A percentile compares a stretch with the other conserved stretches of the same genome.
Conservation (phyloP, 2,888 invertebrate genomes). For the Tipula lateralis region DNA sequence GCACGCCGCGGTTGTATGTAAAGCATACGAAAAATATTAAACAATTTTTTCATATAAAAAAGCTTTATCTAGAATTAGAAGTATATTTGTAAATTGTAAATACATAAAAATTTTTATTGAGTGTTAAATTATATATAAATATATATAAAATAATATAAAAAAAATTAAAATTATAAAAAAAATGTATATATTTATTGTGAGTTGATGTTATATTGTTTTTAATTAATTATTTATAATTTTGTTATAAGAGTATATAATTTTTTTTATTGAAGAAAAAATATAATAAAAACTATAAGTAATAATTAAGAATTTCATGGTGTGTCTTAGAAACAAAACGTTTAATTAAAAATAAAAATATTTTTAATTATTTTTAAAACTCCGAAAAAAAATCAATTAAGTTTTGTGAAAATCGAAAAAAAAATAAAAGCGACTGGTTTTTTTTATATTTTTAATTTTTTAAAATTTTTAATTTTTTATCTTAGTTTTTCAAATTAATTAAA, state of each 20-base stretch:
- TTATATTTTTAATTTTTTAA: background rate
- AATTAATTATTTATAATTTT: constrained; percentile 14
- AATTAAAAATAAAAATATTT: constrained; percentile 2
- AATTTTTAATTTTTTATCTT: background rate
- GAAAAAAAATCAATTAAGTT: background rate
- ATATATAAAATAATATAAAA: too few relatives aligned
- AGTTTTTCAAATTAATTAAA: background rate
- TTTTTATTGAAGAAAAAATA: background rate
- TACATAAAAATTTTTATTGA: background rate
- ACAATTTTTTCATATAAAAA: background rate
- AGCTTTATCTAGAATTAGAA: background rate
- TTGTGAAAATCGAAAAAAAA: constrained; percentile 12
- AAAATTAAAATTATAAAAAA: background rate
- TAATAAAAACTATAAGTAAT: background rate
- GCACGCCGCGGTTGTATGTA: background rate
- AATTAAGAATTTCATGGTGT: constrained; percentile 26
- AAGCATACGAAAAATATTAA: background rate
- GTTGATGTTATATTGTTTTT: background rate
- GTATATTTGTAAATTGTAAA: background rate
- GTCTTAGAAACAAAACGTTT: constrained; percentile 27
- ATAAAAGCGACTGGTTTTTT: background rate
- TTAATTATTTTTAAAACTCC: background rate
- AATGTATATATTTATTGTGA: background rate
- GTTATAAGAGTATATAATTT: background rate
- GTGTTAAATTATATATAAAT: background rate